phyloP scores from a whole-genome alignment of 1,140 invertebrate species.

The Papilio glaucus region DNA sequence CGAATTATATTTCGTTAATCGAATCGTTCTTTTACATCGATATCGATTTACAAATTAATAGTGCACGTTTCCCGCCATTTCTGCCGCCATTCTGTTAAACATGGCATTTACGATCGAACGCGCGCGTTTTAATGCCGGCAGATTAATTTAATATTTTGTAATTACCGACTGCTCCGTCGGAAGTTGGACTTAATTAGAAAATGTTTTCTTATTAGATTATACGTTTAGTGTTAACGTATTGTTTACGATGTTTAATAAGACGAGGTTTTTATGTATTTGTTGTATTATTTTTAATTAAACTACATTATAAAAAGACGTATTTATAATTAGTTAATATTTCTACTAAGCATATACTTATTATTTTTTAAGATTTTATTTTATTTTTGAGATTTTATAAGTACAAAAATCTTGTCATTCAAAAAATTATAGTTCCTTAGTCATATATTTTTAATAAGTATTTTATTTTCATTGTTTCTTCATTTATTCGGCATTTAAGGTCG shows the following conservation, averaged over 20 bases:
- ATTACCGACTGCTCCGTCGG: slow-evolving; percentile 44
- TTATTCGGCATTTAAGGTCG: too few relatives aligned
- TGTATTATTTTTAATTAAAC: not conserved
- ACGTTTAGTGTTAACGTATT: slow-evolving; percentile 29
- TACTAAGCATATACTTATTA: too few relatives aligned
- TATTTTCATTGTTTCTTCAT: too few relatives aligned
- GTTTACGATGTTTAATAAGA: slow-evolving; percentile 8
- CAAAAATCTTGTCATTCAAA: too few relatives aligned
- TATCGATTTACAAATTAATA: slow-evolving; percentile 5
- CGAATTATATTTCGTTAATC: not conserved
- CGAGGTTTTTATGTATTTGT: not conserved
- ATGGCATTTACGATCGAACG: slow-evolving; percentile 45
- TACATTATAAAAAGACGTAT: too few relatives aligned
- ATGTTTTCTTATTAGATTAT: slow-evolving; percentile 39
- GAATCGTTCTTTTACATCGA: not conserved
- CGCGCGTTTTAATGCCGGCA: slow-evolving; percentile 40
- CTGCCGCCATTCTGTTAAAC: slow-evolving; percentile 45
- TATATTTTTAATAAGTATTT: too few relatives aligned
- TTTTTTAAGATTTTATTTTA: too few relatives aligned
- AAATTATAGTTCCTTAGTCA: too few relatives aligned
- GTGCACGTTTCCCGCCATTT: slow-evolving; percentile 42
- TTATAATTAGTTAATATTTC: too few relatives aligned
- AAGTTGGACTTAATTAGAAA: slow-evolving; percentile 46
- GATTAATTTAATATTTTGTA: slow-evolving; percentile 55
- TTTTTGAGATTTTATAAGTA: too few relatives aligned